Conservation (phyloP, 2,888 invertebrate species). For the Netelia inedita region DNA sequence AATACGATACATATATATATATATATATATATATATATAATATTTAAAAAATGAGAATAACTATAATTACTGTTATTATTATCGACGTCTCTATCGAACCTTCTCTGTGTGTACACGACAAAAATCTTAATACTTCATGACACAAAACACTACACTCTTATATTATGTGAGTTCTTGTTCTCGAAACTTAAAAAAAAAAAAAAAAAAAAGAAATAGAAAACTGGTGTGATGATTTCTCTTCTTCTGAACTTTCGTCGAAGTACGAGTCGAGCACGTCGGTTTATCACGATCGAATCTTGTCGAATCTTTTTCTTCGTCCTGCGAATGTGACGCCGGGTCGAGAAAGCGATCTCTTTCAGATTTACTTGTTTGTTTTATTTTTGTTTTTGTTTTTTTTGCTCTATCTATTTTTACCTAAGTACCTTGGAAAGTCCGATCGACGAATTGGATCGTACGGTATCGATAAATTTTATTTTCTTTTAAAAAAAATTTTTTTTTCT, state of each 20-base stretch:
- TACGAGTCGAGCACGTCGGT: conserved; percentile 47
- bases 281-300: no score
- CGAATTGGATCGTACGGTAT: background rate
- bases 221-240: conserved; percentile 69
- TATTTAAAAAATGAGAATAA: background rate
- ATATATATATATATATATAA: background rate
- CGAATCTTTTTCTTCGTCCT: conserved; percentile 10
- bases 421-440: background rate
- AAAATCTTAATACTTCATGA: conserved; percentile 60
- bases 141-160: conserved; percentile 66
- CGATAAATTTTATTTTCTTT: background rate
- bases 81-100: conserved; percentile 54
- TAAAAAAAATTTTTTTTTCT: background rate
- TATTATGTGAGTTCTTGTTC: conserved; percentile 80
- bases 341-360: background rate
- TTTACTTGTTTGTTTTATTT: background rate
- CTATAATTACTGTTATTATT: conserved; percentile 33
- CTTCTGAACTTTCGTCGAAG: conserved; percentile 69
- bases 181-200: conserved; percentile 44
- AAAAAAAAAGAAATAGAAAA: conserved; percentile 48
- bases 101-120: conserved; percentile 68
- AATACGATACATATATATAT: background rate
- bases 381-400: background rate
- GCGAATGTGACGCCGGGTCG: no score
- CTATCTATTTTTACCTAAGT: background rate